Evolutionary conservation across 2,888 invertebrate genomes (phyloP), one percentile per base, ranked within the genome.

Genomic region (Neoascia interrupta): DNA sequence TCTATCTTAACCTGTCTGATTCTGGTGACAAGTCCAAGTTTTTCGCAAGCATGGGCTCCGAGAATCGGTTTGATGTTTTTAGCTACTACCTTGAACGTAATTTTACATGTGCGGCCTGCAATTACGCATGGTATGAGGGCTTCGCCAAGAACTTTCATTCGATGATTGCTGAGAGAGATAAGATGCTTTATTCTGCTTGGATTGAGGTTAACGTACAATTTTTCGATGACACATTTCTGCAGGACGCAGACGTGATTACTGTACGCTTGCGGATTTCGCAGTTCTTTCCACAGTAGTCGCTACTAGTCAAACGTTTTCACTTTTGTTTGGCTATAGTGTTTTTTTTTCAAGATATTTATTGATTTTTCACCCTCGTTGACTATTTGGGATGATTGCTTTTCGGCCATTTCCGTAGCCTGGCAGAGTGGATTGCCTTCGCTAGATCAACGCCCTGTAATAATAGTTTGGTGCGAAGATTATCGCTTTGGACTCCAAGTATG

Each of bases 161-260:
- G 15, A 18, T 60, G 36, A 13, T 61, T 60, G 19, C 61, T 49
- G 8, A 61, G 49, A 5, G 61, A 61, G 47, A 47, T 28, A 8
- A 47, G 47, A 19, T 58, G 58, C 13, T 45, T 58, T 21, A 58
- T 21, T 0, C 41, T 2, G 19, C 54, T 26, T n/a, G 54, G 37
- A 11, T 54, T 16, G 39, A 39, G 37, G 23, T n/a, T 19, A 11
- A 26, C 18, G 10, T 5, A 15, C 1, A 0, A 15, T 37, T 37
- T 54, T 23, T 37, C 10, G 36, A 53, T 51, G 6, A 53, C 36
- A 36, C 53, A 10, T 56, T 39, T 31, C n/a, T 28, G 56, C 28
- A 41, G 8, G 2, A 56, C 41, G 11, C 37, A 39, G 5, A 8
- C 36, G 11, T 61, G 26, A 10, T 37, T 15, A 49, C 39, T 1